Evolutionary conservation across 2,888 invertebrate genomes (phyloP), one percentile per base, ranked within the genome.

Genomic region (Apamea anceps): DNA sequence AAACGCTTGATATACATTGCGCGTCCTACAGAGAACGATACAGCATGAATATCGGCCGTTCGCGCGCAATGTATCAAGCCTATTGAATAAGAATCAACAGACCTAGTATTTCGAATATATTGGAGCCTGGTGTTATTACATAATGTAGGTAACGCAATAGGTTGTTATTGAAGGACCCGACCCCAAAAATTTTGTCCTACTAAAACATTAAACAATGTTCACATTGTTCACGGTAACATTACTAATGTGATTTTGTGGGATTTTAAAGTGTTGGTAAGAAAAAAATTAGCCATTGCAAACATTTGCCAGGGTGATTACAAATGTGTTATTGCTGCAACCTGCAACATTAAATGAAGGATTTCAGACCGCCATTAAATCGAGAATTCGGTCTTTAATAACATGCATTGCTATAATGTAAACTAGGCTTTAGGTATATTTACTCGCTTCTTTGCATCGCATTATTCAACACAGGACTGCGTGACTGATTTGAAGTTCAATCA

Each of bases 101-200:
- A 32, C 60, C 15, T n/a, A 72, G 15, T 75, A 66, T 78, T 77
- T 80, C n/a, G 62, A 75, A 72, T 79, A 66, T 45, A 75, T 75
- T 79, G 80, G 78, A 42, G 72, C 68, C 72, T 72, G 48, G 67
- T 28, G 57, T 88, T 88, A 81, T 88, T 88, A 81, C 88, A 81
- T 88, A 85, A 88, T 80, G 37, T 68, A n/a, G n/a, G n/a, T n/a
- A 79, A 82, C 84, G 81, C 79, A 83, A 80, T 81, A 80, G 6
- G 28, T 77, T 74, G 80, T 62, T 79, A 66, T 48, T 82, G 77
- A 88, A 81, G 82, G 71, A 85, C 63, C 70, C 72, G 85, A 85
- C 77, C 80, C 73, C 72, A 75, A 87, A 84, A 78, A 62, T 68
- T 45, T 57, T 78, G 60, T 66, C 28, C 10, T 67, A 80, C 25